phyloP scores from a whole-genome alignment of 2,113 vertebrate genomes.

The Scatophagus argus region DNA sequence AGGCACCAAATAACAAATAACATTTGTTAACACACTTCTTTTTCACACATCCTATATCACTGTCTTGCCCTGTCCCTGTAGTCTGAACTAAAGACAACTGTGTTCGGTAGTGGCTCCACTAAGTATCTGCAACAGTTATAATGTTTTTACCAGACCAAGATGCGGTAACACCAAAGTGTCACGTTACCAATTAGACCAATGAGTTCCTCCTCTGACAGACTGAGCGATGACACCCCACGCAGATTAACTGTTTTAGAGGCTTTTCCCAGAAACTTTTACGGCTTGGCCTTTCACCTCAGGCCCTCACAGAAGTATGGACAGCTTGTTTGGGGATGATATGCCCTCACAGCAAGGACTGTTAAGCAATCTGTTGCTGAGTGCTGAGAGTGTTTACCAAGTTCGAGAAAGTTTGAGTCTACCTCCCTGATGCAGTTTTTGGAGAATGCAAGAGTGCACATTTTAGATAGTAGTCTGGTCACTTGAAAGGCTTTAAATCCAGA shows the following conservation, averaged over 20 bases:
- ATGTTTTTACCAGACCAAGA: constrained; percentile 73
- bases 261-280: constrained; percentile 78
- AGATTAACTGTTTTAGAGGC: constrained; percentile 70
- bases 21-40: constrained; percentile 16
- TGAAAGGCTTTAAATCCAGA: not conserved
- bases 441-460: not conserved
- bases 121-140: constrained; percentile 24
- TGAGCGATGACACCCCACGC: constrained; percentile 66
- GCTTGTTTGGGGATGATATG: constrained; percentile 50
- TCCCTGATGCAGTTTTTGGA: not conserved
- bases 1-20: not conserved
- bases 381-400: constrained; percentile 27
- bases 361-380: constrained; percentile 15
- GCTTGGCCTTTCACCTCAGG: constrained; percentile 66
- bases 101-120: constrained; percentile 19
- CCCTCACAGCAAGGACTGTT: constrained; percentile 7
- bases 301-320: constrained; percentile 52
- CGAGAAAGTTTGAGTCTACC: not conserved
- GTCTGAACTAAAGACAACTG: constrained; percentile 2
- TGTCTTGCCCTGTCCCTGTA: constrained; percentile 4
- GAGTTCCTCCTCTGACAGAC: constrained; percentile 53
- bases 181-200: constrained; percentile 78
- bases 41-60: constrained; percentile 22
- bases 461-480: not conserved
- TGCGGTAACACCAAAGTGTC: constrained; percentile 61